Percentiles rank a stretch among this genome's conserved stretches.
phyloP scores from a whole-genome alignment of 1,140 invertebrate genomes.

The Drepana arcuata region DNA sequence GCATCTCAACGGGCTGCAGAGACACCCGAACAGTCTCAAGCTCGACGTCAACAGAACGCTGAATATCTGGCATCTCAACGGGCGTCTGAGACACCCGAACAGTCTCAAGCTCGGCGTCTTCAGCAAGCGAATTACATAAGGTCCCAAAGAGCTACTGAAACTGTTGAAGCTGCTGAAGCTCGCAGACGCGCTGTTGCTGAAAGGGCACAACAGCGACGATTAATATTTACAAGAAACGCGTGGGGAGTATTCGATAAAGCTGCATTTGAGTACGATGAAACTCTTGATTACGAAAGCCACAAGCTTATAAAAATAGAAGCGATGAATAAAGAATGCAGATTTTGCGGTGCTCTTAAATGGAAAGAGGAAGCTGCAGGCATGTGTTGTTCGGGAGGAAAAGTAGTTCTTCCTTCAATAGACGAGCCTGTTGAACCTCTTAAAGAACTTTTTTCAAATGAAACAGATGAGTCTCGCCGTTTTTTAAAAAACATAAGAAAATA shows the following conservation, averaged over 20 bases:
- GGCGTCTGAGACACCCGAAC: constrained; percentile 8
- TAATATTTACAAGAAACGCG: constrained; percentile 24
- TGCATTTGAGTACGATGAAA: constrained; percentile 20
- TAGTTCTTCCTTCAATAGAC: constrained; percentile 19
- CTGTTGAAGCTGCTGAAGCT: constrained; percentile 17
- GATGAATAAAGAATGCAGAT: constrained; percentile 24
- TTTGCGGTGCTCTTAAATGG: constrained; percentile 28
- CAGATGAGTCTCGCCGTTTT: constrained; percentile 24
- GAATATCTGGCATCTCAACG: constrained; percentile 19
- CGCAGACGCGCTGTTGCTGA: constrained; percentile 22
- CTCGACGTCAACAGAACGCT: constrained; percentile 15
- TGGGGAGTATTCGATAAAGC: constrained; percentile 20
- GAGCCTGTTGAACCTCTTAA: constrained; percentile 22
- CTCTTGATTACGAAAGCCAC: constrained; percentile 21
- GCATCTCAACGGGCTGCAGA: constrained; percentile 17
- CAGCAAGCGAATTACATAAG: constrained; percentile 8
- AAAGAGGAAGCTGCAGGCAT: constrained; percentile 25
- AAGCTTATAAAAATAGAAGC: constrained; percentile 24
- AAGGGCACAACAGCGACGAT: constrained; percentile 21
- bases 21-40: constrained; percentile 16
- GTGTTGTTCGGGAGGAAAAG: constrained; percentile 20
- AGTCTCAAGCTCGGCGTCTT: neutral
- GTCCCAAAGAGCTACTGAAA: constrained; percentile 14
- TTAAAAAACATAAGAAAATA: constrained; percentile 23
- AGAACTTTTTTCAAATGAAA: constrained; percentile 25